Conservation (phyloP, 2,797 vertebrate genomes). For the Leucoraja ocellata region DNA sequence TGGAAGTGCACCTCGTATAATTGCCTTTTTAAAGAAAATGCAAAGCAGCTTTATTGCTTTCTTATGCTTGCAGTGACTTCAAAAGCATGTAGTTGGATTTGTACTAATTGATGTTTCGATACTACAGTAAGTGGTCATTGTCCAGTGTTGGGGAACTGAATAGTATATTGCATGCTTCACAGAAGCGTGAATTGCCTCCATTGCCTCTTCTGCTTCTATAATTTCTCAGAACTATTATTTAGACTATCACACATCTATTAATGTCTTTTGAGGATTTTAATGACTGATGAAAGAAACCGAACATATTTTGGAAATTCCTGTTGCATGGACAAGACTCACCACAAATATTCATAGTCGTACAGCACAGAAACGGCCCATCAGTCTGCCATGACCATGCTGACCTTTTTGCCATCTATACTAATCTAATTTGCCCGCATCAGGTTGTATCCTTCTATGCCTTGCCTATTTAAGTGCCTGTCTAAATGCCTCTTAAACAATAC, state of each 20-base stretch:
- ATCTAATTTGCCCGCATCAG: no score
- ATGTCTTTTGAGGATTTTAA: not conserved
- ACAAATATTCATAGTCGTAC: no score
- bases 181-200: not conserved
- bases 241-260: not conserved
- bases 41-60: not conserved
- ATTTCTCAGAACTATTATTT: not conserved
- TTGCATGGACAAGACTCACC: not conserved
- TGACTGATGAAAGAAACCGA: not conserved
- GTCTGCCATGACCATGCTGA: no score
- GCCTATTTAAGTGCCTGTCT: no score
- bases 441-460: no score
- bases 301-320: not conserved
- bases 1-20: not conserved
- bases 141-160: not conserved
- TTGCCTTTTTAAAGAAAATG: not conserved
- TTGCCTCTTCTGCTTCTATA: not conserved
- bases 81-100: not conserved
- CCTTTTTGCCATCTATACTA: no score
- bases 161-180: not conserved
- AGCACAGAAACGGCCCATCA: no score
- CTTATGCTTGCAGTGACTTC: not conserved
- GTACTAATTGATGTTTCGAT: not conserved
- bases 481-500: no score
- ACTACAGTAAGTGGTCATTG: not conserved